Base-by-base conservation (phyloP, 2,797 vertebrate species). In the Sebastiscus tertius region DNA sequence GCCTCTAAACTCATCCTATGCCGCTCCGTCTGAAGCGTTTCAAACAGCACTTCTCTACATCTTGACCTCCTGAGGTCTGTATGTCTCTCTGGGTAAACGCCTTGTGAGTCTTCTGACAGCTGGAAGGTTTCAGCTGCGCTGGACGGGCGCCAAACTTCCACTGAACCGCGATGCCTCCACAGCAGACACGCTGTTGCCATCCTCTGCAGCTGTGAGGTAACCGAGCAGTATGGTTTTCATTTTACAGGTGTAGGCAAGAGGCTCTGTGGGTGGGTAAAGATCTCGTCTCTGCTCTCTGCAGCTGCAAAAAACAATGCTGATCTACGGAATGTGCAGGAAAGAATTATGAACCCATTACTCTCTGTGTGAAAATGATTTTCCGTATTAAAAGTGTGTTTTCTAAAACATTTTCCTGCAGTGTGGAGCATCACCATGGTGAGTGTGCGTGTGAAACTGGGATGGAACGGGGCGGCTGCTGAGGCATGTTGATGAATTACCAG, bases 401-500 rank as follows among this genome's bases (percentile, higher is more conserved):
- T 34, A 14, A 75, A 91, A 90, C 72, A 81, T 86, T 77, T 87
- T 75, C 67, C 84, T 75, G 67, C 49, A 68, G 55, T 78, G 81
- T 78, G 82, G 80, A 82, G 76, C 49, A 7, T 89, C 79, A 74
- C 72, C 72, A 83, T 77, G 66, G 86, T 59, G 83, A 82, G 79
- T 60, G 59, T 76, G 34, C 79, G 70, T 42, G 76, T 71, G 83
- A 82, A 81, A 81, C 58, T 36, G 63, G 62, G 71, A 82, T 87
- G 83, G 80, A 90, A 83, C 64, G 8, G 65, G 64, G 27, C 67
- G 58, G 46, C 75, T 59, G 77, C 75, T 58, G 72, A 88, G 83
- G 70, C 64, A 84, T 56, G 77, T 29, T 91, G 89, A 92, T 90
- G 82, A 83, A 90, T 89, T 80, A 89, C 77, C 81, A 69, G 67